Conservation (phyloP, 2,888 invertebrate genomes). For the Trichogramma dendrolimi region DNA sequence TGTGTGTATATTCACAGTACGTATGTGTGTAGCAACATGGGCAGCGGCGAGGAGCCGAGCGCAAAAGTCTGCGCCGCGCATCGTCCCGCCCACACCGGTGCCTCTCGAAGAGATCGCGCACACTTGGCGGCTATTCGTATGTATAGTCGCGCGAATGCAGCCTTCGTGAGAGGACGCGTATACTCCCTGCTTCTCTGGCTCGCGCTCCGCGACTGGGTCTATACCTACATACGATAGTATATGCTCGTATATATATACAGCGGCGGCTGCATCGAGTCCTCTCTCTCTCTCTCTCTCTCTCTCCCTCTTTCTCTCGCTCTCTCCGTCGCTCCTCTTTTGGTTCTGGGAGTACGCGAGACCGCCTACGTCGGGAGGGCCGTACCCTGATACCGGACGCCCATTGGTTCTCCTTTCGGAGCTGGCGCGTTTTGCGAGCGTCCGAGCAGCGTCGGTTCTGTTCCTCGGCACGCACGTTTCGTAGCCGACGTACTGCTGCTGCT, state of each 20-base stretch:
- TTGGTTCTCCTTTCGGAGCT: slow-evolving; percentile 37
- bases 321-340: not conserved
- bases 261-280: not conserved
- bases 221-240: too few species aligned
- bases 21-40: too few species aligned
- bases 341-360: slow-evolving; percentile 27
- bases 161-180: too few species aligned
- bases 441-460: not conserved
- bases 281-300: not conserved
- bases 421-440: slow-evolving; percentile 38
- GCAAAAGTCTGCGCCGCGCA: slow-evolving; percentile 12
- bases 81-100: slow-evolving; percentile 23
- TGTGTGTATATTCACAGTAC: too few species aligned
- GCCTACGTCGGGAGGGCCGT: slow-evolving; percentile 53
- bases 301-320: slow-evolving; percentile 4
- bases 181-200: too few species aligned
- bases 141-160: too few species aligned
- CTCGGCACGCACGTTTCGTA: too few species aligned
- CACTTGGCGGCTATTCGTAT: too few species aligned
- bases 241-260: too few species aligned
- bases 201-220: too few species aligned
- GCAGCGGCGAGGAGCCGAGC: slow-evolving; percentile 14
- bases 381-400: slow-evolving; percentile 45
- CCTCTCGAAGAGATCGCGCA: too few species aligned
- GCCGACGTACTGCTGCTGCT: too few species aligned